Evolutionary conservation across 2,797 vertebrate genomes (phyloP).

Genomic region (Paramormyrops hopkinsi): DNA sequence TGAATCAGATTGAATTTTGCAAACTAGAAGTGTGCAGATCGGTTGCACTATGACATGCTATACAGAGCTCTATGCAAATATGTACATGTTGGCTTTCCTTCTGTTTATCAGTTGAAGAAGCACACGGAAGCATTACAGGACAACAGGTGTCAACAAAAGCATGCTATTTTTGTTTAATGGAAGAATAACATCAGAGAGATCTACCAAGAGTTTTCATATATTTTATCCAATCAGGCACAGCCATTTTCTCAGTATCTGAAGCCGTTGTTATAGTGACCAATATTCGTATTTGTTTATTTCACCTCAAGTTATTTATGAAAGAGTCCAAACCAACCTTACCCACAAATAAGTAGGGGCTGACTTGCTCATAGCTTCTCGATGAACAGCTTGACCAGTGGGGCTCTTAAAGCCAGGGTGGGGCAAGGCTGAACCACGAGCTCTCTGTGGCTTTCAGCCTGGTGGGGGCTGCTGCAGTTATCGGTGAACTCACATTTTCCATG

Average conservation of each 20-base stretch:
- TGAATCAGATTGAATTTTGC: neutral
- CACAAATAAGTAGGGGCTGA: neutral
- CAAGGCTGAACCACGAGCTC: conserved; percentile 32
- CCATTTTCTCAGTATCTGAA: neutral
- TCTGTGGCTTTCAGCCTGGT: conserved; percentile 55
- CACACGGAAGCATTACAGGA: neutral
- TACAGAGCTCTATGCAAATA: neutral
- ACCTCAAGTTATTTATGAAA: neutral
- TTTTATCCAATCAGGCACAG: neutral
- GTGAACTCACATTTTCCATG: conserved; percentile 45
- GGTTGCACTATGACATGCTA: neutral
- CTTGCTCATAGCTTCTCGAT: conserved; percentile 29
- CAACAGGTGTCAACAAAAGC: neutral
- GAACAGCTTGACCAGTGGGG: conserved; percentile 46
- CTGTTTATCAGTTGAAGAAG: neutral
- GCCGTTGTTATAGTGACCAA: neutral
- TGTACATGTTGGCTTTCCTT: neutral
- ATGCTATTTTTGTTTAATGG: neutral
- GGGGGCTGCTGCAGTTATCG: conserved; percentile 73
- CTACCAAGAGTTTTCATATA: neutral
- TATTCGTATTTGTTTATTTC: conserved; percentile 4
- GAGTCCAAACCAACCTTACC: neutral
- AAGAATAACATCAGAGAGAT: neutral
- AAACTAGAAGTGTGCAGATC: neutral
- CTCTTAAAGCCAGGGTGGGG: conserved; percentile 44